A percentile compares a stretch with the other conserved stretches of the same genome.
Conservation (phyloP, 2,797 vertebrate species). For the Prunella strophiata region DNA sequence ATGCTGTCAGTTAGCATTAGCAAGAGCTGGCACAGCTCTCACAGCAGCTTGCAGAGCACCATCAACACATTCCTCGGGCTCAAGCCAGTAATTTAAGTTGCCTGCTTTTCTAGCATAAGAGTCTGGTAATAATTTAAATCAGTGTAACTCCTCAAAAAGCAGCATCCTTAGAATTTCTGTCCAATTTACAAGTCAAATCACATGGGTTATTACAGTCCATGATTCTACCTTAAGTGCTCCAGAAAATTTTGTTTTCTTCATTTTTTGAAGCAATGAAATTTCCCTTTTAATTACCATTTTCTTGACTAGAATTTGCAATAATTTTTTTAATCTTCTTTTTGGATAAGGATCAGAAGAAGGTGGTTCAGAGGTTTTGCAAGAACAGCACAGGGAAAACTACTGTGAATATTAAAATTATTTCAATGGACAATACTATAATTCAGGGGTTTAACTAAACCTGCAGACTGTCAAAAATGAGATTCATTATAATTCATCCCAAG, state of each 20-base stretch:
- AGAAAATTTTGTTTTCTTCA: conserved; percentile 26
- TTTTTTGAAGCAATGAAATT: not conserved
- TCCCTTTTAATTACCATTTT: conserved; percentile 5
- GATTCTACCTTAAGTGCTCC: conserved; percentile 28
- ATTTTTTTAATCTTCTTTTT: conserved; percentile 29
- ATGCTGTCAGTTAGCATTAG: conserved; percentile 64
- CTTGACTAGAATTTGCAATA: not conserved
- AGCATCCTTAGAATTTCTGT: conserved; percentile 22
- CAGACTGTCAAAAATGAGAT: conserved; percentile 48
- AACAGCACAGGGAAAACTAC: conserved; percentile 32
- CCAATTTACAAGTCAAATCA: conserved; percentile 64
- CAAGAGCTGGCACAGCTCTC: conserved; percentile 36
- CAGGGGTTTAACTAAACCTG: conserved; percentile 60
- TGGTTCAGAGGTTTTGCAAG: conserved; percentile 37
- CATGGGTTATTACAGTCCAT: not conserved
- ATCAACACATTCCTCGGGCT: conserved; percentile 41
- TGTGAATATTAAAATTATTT: conserved; percentile 44
- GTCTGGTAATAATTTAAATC: conserved; percentile 58
- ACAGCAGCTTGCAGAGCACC: conserved; percentile 41
- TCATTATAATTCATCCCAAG: conserved; percentile 43
- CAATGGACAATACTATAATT: conserved; percentile 48
- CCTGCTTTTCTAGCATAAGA: conserved; percentile 28
- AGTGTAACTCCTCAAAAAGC: conserved; percentile 16
- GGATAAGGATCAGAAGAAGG: conserved; percentile 39
- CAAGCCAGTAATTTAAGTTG: conserved; percentile 34